phyloP scores from a whole-genome alignment of 2,113 vertebrate genomes.

The Rhagologus leucostigma region DNA sequence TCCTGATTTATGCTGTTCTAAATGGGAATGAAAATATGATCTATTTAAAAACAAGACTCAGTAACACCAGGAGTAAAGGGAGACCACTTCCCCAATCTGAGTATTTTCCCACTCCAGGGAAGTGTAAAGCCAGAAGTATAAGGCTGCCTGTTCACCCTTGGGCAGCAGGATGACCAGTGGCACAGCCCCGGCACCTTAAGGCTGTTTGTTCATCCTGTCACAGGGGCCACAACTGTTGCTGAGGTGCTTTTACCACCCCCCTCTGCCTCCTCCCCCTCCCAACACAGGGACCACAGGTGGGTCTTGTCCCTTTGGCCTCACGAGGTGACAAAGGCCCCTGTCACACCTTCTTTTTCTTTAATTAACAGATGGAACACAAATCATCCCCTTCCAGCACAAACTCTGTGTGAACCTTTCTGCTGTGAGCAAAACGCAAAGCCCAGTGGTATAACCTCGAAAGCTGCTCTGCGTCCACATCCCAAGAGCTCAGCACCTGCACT shows the following conservation, averaged over 20 bases:
- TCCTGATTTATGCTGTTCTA: background rate
- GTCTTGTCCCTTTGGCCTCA: background rate
- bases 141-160: background rate
- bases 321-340: background rate
- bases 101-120: background rate
- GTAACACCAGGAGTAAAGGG: background rate
- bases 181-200: background rate
- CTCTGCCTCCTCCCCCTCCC: background rate
- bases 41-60: background rate
- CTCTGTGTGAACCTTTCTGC: background rate
- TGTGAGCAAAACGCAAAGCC: accelerated
- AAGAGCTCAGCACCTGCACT: background rate
- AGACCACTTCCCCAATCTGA: background rate
- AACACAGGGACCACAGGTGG: accelerated
- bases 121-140: background rate
- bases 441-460: accelerated
- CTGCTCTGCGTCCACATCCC: background rate
- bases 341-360: background rate
- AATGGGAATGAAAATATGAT: background rate
- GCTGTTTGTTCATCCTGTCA: background rate
- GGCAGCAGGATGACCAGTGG: background rate
- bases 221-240: background rate
- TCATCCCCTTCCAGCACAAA: background rate
- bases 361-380: background rate
- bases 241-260: background rate